Evolutionary conservation across 1,140 invertebrate genomes (phyloP).

Genomic region (Drosophila lacteicornis): DNA sequence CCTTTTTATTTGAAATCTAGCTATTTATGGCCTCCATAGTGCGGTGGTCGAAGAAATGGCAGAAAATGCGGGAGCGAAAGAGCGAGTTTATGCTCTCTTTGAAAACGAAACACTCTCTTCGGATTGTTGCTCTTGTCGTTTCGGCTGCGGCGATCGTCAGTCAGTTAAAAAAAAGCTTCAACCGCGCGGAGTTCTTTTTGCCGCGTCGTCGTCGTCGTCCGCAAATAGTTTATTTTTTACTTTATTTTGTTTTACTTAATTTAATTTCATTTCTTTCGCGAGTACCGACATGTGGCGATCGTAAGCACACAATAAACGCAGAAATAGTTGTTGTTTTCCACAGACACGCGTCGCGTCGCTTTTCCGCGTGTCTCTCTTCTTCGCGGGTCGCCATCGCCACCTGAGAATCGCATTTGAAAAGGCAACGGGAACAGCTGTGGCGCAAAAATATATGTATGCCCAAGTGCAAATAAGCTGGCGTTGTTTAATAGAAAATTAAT

Average conservation of each 20-base stretch:
- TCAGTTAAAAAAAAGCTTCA: slow-evolving; percentile 6
- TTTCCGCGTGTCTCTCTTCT: slow-evolving; percentile 24
- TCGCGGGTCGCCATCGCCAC: slow-evolving; percentile 16
- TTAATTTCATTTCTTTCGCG: slow-evolving; percentile 40
- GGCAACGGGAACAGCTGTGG: slow-evolving; percentile 36
- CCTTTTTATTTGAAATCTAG: not conserved
- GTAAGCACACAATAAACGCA: slow-evolving; percentile 12
- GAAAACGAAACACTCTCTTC: not conserved
- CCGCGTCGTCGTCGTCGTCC: slow-evolving; percentile 32
- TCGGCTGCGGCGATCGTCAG: not conserved
- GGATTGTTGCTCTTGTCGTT: not conserved
- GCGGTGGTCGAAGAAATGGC: not conserved
- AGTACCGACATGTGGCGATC: slow-evolving; percentile 44
- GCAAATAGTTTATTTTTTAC: slow-evolving; percentile 40
- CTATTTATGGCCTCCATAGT: not conserved
- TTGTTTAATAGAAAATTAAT: slow-evolving; percentile 44
- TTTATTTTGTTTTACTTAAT: slow-evolving; percentile 36
- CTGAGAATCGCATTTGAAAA: slow-evolving; percentile 27
- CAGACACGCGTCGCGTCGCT: slow-evolving; percentile 18
- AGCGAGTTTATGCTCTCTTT: not conserved
- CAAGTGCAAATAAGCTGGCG: slow-evolving; percentile 43
- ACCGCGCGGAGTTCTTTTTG: slow-evolving; percentile 45
- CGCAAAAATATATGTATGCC: slow-evolving; percentile 5
- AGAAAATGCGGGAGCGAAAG: not conserved
- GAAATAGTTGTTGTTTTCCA: not conserved